Evolutionary conservation across 2,113 vertebrate species (phyloP), one percentile per base, ranked within the genome.

Genomic region (Paratilapia polleni): DNA sequence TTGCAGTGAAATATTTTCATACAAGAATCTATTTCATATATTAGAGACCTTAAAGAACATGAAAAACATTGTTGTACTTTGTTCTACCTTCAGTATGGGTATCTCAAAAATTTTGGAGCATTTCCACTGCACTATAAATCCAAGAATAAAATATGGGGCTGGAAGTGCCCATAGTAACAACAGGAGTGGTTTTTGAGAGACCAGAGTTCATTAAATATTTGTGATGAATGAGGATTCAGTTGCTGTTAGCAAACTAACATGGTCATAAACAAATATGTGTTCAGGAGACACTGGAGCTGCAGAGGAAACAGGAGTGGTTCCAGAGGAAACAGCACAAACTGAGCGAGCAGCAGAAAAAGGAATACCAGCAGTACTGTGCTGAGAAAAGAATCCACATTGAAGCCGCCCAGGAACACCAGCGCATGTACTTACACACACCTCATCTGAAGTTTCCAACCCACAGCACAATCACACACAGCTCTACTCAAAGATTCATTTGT

Each of bases 241-340:
- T n/a, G n/a, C 60, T 31, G 2, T 31, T 31, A 31, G 28, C 28
- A 5, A 66, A 66, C 38, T 58, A 3, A 70, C 43, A 3, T 2
- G 56, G 14, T 41, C 7, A 14, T 31, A 38, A 9, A 12, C n/a
- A 19, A 31, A 8, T 34, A 1, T 77, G 77, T 82, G 73, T 90
- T 52, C 2, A 93, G 92, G 96, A 90, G 6, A 94, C 93, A 1
- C 87, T 95, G 81, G 95, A 96, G 84, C 93, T 97, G 36, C 94
- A 96, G 93, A 92, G 83, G 91, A 92, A 96, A 58, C 93, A 97
- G 63, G 93, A 88, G 20, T 95, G 95, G 95, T 97, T 96, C 92
- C 93, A 96, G 76, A 87, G 93, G 91, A 96, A 96, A 60, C 87
- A 94, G 92, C 81, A 83, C 9, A 82, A 79, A 61, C 84, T 97